These are phyloP conservation scores for Erebia palarica DNA, from an alignment of 2,888 invertebrate species.

Conservation along the genomic window DNA sequence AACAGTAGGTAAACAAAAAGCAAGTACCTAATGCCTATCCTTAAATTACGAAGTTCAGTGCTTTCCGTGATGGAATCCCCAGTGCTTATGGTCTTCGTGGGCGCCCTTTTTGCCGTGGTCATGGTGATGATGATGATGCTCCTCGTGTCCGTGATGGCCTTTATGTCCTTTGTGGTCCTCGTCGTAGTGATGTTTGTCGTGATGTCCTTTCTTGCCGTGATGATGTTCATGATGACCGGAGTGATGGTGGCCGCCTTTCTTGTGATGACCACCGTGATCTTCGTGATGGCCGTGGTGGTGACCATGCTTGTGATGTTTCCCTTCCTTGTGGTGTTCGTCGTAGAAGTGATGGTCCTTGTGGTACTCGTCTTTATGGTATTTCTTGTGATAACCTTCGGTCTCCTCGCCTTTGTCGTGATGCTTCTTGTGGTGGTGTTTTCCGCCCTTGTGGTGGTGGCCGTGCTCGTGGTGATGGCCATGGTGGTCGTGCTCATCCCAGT, in stretches of 20 bases:
- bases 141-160: conserved; percentile 89
- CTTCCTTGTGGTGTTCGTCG: conserved; percentile 92
- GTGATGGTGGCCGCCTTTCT: conserved; percentile 91
- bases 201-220: conserved; percentile 91
- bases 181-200: conserved; percentile 91
- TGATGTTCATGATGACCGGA: conserved; percentile 89
- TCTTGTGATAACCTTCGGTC: conserved; percentile 92
- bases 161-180: conserved; percentile 91
- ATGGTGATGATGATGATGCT: conserved; percentile 88
- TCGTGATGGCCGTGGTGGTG: conserved; percentile 90
- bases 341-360: conserved; percentile 95
- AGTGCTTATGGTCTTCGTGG: conserved; percentile 88
- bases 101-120: conserved; percentile 91
- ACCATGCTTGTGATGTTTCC: conserved; percentile 91
- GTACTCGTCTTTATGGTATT: conserved; percentile 93
- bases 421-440: conserved; percentile 90
- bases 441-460: conserved; percentile 90
- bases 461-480: conserved; percentile 89
- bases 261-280: conserved; percentile 89
- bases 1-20: conserved; percentile 58
- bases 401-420: conserved; percentile 93
- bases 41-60: conserved; percentile 63
- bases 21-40: conserved; percentile 56
- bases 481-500: conserved; percentile 89
- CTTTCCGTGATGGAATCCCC: conserved; percentile 85